Conservation (phyloP, 2,888 invertebrate species). For the Brachylomia viminalis region DNA sequence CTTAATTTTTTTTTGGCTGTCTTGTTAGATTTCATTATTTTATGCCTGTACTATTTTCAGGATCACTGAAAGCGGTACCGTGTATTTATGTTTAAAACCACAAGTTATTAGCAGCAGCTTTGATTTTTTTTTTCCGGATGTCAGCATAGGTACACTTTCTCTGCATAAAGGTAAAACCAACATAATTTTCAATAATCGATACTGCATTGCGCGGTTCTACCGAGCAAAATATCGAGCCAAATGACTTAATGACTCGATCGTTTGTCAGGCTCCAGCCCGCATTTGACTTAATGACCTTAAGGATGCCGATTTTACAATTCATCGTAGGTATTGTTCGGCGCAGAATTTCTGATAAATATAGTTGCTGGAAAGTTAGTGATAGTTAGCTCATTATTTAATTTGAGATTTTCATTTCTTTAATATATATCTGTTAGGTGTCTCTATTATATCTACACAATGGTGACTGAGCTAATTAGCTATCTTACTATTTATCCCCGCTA, state of each 20-base stretch:
- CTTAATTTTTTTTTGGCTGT: neutral
- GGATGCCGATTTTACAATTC: slow-evolving; percentile 23
- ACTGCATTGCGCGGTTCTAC: slow-evolving; percentile 23
- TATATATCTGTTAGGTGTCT: neutral
- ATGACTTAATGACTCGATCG: slow-evolving; percentile 25
- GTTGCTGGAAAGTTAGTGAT: neutral
- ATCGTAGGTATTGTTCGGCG: neutral
- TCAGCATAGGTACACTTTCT: too few species aligned
- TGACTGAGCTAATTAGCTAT: neutral
- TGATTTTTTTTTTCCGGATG: neutral
- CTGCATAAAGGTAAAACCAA: neutral
- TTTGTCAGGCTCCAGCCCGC: slow-evolving; percentile 29
- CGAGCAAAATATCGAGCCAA: slow-evolving; percentile 14
- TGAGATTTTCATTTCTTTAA: slow-evolving; percentile 2
- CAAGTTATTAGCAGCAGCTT: neutral
- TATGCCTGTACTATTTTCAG: neutral
- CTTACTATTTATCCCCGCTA: neutral
- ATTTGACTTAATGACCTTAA: slow-evolving; percentile 47
- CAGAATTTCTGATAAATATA: slow-evolving; percentile 8
- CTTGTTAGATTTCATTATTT: neutral
- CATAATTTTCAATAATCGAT: neutral
- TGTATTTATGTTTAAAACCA: neutral
- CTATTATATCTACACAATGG: neutral
- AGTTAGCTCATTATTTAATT: neutral
- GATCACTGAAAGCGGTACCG: neutral